Percentiles rank a stretch among this genome's conserved stretches.
Evolutionary conservation across 2,113 vertebrate species (phyloP).

Genomic region (Siphamia tubifer): DNA sequence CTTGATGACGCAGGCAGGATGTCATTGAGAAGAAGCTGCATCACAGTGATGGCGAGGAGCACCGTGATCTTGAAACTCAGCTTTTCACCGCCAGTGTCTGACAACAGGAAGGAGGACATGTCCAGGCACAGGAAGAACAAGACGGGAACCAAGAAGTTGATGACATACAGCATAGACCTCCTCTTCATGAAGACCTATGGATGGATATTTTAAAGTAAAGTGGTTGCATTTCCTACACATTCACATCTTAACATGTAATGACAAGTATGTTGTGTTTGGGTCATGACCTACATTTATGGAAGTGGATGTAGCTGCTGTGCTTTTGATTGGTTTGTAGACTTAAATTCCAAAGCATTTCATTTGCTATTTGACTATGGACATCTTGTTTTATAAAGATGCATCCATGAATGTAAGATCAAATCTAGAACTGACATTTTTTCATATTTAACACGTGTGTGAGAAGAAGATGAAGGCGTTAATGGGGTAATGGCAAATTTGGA

Average conservation of each 20-base stretch:
- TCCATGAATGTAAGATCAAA: too few relatives aligned
- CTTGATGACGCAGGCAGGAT: constrained; percentile 68
- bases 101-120: constrained; percentile 78
- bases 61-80: constrained; percentile 73
- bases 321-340: background rate
- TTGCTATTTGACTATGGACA: too few relatives aligned
- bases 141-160: constrained; percentile 80
- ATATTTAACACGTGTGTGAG: too few relatives aligned
- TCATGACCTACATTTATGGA: too few relatives aligned
- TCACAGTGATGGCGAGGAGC: constrained; percentile 71
- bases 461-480: too few relatives aligned
- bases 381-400: too few relatives aligned
- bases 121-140: constrained; percentile 80
- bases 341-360: background rate
- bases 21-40: constrained; percentile 76
- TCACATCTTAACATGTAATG: too few relatives aligned
- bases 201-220: background rate
- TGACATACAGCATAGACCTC: constrained; percentile 73
- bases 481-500: too few relatives aligned
- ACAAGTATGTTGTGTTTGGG: too few relatives aligned
- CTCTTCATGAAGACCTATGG: constrained; percentile 78
- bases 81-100: constrained; percentile 78
- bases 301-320: background rate
- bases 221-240: too few relatives aligned
- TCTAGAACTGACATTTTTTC: too few relatives aligned